These are phyloP conservation scores for Pandemis cinnamomeana DNA, from an alignment of 2,888 invertebrate species.

Conservation along the genomic window DNA sequence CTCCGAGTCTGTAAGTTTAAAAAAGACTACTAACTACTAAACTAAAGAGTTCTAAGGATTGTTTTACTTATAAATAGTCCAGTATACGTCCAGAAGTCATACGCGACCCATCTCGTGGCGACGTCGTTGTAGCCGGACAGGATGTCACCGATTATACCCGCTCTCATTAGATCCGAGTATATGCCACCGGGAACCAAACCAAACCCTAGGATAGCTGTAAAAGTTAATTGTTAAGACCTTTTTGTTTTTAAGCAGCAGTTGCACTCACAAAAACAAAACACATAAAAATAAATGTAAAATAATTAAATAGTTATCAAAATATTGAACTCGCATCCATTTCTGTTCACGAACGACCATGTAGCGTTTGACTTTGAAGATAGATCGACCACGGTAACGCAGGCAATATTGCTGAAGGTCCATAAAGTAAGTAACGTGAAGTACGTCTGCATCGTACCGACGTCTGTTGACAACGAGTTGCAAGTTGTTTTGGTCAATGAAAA, in stretches of 20 bases:
- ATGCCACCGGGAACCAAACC: slow-evolving; percentile 91
- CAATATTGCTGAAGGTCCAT: neutral
- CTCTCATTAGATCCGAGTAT: slow-evolving; percentile 88
- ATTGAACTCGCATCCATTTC: slow-evolving; percentile 71
- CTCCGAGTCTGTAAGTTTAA: too few species aligned
- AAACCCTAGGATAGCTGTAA: slow-evolving; percentile 70
- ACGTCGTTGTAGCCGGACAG: slow-evolving; percentile 91
- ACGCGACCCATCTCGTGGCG: slow-evolving; percentile 91
- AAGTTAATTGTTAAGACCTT: too few species aligned
- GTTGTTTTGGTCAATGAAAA: slow-evolving; percentile 2
- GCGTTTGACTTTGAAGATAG: slow-evolving; percentile 4
- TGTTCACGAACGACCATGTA: slow-evolving; percentile 11
- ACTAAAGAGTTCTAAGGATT: too few species aligned
- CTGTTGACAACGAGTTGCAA: neutral
- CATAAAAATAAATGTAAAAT: neutral
- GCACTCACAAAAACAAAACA: neutral
- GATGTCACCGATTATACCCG: slow-evolving; percentile 85
- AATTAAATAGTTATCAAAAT: neutral
- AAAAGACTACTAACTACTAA: too few species aligned
- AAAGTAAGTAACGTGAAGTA: neutral
- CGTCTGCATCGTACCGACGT: slow-evolving; percentile 1
- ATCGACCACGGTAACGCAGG: neutral
- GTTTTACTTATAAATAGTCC: slow-evolving; percentile 86
- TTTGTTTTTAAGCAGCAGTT: too few species aligned
- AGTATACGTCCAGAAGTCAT: slow-evolving; percentile 91